Evolutionary conservation across 2,113 vertebrate genomes (phyloP), one percentile per base, ranked within the genome.

Genomic region (Aleadryas rufinucha): DNA sequence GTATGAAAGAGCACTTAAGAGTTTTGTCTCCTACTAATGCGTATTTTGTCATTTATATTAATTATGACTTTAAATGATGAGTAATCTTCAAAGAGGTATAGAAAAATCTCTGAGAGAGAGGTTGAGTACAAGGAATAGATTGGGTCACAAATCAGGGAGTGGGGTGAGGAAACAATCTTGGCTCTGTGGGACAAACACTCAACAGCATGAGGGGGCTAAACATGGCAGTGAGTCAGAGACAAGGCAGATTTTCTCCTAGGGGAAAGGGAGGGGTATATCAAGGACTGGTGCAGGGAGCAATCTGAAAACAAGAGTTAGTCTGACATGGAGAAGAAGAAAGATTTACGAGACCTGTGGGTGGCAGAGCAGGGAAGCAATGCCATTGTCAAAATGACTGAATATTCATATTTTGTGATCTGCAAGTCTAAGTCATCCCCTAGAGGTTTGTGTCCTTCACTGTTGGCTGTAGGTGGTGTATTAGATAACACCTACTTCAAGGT

Each of bases 1-100:
- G 70, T 54, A 89, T 52, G 82, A 90, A 96, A 89, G 18, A 80
- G 39, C 59, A 70, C 57, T 59, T 53, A 66, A 41, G 42, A 85
- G 45, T 68, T 87, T 82, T 87, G 65, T 69, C 81, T 96, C 57
- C 93, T 82, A 63, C 45, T 79, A 76, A 72, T 33, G 37, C 49
- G 24, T 82, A 85, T 85, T 90, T 94, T 94, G 91, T 94, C 27
- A 74, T 94, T 84, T 86, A 53, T 93, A 30, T 88, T 94, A 93
- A 95, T 82, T 88, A 66, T 27, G 19, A 54, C 24, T 94, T 87
- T 66, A 77, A 88, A 64, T 86, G 35, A 52, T 52, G 35, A 27
- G 56, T 70, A 81, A 59, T 90, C 79, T 77, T 94, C 64, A 88
- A 94, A 90, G 82, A 70, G 27, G 11, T 76, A 66, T 23, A 47